Conservation (phyloP, 2,113 vertebrate species). For the Myotis yumanensis region DNA sequence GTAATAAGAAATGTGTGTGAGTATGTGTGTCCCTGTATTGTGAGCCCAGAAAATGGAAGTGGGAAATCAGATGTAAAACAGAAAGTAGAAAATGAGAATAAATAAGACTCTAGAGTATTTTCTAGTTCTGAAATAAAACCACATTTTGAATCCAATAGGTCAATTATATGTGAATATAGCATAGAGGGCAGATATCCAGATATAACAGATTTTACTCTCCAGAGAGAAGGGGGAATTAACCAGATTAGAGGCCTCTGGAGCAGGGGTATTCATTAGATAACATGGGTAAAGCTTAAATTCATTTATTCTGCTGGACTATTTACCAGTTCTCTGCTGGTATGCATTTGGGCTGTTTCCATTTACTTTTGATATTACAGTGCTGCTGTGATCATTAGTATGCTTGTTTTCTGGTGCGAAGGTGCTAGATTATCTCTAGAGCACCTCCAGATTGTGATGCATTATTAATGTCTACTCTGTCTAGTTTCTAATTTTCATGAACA, state of each 20-base stretch:
- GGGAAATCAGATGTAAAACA: not conserved
- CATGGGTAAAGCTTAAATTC: not conserved
- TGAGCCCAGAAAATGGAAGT: not conserved
- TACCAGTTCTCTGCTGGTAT: not conserved
- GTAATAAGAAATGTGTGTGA: not conserved
- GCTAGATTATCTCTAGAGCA: not conserved
- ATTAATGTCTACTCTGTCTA: not conserved
- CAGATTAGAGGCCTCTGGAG: not conserved
- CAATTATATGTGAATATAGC: not conserved
- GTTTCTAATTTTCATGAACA: not conserved
- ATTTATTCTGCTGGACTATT: not conserved
- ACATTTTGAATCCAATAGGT: not conserved
- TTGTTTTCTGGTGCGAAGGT: not conserved
- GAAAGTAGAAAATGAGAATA: constrained; percentile 1
- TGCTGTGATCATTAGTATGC: not conserved
- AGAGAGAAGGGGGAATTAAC: not conserved
- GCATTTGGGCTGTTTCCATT: not conserved
- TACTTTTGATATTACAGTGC: not conserved
- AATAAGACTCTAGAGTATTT: not conserved
- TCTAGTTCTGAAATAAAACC: constrained; percentile 40
- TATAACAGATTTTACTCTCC: constrained; percentile 18
- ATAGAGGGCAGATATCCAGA: constrained; percentile 2
- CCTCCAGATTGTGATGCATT: not conserved
- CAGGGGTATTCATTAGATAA: not conserved
- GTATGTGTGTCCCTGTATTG: not conserved